Percentiles rank a stretch among this genome's conserved stretches.
Conservation (phyloP, 1,140 invertebrate species). For the Berghia stephanieae region DNA sequence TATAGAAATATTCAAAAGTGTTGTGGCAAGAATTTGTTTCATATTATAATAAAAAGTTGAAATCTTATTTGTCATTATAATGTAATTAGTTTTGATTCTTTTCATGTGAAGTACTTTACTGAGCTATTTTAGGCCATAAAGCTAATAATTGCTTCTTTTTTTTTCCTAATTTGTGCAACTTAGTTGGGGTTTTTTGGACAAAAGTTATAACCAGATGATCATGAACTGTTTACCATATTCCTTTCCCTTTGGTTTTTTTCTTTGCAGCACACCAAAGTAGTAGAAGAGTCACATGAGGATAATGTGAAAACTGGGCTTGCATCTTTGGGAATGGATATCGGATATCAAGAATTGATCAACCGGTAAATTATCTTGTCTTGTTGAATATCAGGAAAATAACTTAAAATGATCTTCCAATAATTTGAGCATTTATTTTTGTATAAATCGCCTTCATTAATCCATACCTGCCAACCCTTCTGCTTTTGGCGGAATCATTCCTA, state of each 20-base stretch:
- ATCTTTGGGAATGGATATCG: constrained; percentile 23
- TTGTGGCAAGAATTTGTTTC: too few species aligned
- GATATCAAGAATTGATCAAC: constrained; percentile 21
- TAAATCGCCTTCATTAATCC: neutral
- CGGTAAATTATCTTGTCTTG: neutral
- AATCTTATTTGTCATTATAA: too few species aligned
- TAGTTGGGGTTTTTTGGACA: neutral
- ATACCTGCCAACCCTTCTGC: too few species aligned
- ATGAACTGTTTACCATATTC: too few species aligned
- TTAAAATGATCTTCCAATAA: neutral
- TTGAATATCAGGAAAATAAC: neutral
- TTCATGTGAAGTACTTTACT: too few species aligned
- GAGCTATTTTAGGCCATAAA: neutral
- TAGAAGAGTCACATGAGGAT: neutral
- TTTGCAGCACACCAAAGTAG: neutral
- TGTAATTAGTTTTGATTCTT: too few species aligned
- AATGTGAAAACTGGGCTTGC: constrained; percentile 24
- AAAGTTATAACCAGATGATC: too few species aligned
- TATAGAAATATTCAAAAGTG: too few species aligned
- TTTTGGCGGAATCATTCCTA: too few species aligned
- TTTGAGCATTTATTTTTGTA: neutral
- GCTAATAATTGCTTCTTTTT: neutral
- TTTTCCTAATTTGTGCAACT: neutral
- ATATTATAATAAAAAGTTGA: too few species aligned
- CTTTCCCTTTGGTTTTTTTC: too few species aligned